Evolutionary conservation across 2,113 vertebrate genomes (phyloP).

Genomic region (Paedocypris sp.): DNA sequence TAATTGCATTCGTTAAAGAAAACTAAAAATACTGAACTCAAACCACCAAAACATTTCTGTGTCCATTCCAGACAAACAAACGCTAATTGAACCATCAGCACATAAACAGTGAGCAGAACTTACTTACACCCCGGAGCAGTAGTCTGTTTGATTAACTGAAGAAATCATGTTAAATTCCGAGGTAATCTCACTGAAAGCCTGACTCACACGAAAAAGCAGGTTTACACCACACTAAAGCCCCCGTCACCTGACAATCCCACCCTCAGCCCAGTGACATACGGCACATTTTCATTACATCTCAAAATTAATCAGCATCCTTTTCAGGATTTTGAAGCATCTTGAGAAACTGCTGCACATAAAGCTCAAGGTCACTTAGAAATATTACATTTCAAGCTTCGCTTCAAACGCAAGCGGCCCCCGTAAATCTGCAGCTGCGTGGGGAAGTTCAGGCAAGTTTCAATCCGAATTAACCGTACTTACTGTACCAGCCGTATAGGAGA

Average conservation of each 20-base stretch:
- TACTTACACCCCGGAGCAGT: not conserved
- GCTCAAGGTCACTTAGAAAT: not conserved
- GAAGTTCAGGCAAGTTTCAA: no score
- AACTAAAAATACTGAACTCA: no score
- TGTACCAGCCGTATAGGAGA: not conserved
- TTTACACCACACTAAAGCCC: not conserved
- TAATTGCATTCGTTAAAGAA: no score
- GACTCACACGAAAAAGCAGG: not conserved
- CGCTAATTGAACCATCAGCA: not conserved
- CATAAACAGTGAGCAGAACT: not conserved
- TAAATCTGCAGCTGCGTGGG: not conserved
- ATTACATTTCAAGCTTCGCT: not conserved
- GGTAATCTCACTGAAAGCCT: conserved; percentile 17
- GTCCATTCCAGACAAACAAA: not conserved
- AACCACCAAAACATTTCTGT: not conserved
- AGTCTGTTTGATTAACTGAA: conserved; percentile 11
- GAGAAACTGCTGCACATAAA: not conserved
- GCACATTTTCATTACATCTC: not conserved
- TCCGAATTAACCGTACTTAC: no score
- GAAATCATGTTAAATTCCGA: conserved; percentile 16
- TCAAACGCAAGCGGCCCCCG: not conserved
- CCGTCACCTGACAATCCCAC: not conserved
- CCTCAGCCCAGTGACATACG: not conserved
- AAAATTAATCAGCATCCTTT: not conserved
- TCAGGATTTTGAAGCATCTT: not conserved